Evolutionary conservation across 2,797 vertebrate species (phyloP).

Genomic region (Spinibarbus caldwelli): DNA sequence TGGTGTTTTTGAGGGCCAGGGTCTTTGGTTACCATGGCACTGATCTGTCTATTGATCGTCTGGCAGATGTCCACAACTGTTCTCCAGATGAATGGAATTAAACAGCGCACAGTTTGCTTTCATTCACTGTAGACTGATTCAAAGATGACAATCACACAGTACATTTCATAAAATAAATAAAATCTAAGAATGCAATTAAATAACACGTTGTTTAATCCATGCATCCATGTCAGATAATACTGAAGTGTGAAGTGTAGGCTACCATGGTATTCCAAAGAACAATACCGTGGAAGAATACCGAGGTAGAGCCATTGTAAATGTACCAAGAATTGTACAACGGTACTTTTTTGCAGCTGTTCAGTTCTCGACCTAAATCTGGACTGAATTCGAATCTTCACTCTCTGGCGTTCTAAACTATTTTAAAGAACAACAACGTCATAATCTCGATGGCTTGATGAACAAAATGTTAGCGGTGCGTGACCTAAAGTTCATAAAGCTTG

Average conservation of each 20-base stretch:
- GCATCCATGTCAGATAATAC: background rate
- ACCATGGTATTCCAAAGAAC: background rate
- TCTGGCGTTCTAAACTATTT: background rate
- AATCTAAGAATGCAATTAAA: background rate
- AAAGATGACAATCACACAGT: background rate
- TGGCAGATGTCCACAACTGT: slow-evolving; percentile 67
- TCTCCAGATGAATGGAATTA: slow-evolving; percentile 31
- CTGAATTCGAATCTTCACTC: background rate
- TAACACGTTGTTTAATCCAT: background rate
- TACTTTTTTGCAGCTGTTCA: background rate
- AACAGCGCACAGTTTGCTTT: background rate
- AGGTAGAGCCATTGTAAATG: background rate
- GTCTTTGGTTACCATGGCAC: slow-evolving; percentile 46
- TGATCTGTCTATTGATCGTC: slow-evolving; percentile 63
- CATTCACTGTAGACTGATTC: background rate
- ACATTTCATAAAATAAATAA: background rate
- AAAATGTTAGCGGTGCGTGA: background rate
- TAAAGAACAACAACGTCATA: background rate
- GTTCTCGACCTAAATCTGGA: background rate
- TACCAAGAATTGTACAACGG: background rate
- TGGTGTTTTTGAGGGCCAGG: slow-evolving; percentile 30
- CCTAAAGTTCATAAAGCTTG: background rate
- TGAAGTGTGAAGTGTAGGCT: background rate
- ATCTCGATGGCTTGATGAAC: no score
- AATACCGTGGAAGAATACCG: background rate